Evolutionary conservation across 2,797 vertebrate species (phyloP).

Genomic region (Danio albolineatus): DNA sequence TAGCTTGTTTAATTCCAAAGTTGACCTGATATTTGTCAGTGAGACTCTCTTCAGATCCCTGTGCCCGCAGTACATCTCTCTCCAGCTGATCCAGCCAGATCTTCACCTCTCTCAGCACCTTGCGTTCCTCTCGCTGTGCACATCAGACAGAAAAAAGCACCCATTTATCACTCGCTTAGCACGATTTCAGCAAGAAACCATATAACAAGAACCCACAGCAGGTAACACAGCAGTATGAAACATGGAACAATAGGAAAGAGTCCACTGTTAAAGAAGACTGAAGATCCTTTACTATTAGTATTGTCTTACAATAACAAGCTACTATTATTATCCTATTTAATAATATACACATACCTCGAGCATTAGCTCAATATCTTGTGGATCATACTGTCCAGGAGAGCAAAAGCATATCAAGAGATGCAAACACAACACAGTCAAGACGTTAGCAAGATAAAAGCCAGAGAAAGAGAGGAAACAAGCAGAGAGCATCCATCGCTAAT

Average conservation of each 20-base stretch:
- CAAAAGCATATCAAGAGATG: conserved; percentile 76
- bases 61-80: conserved; percentile 89
- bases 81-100: conserved; percentile 96
- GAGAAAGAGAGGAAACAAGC: conserved; percentile 50
- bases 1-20: background rate
- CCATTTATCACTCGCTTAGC: background rate
- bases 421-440: conserved; percentile 73
- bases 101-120: conserved; percentile 90
- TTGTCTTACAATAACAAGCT: background rate
- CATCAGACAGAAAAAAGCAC: conserved; percentile 40
- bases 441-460: conserved; percentile 67
- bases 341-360: conserved; percentile 78
- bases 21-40: conserved; percentile 94
- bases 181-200: conserved; percentile 21
- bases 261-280: conserved; percentile 4
- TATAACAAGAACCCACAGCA: conserved; percentile 49
- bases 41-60: conserved; percentile 87
- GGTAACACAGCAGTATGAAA: conserved; percentile 17
- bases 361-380: conserved; percentile 85
- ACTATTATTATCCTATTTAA: conserved; percentile 13
- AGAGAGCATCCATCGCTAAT: conserved; percentile 48
- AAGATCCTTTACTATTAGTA: conserved; percentile 2
- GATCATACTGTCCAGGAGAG: conserved; percentile 82
- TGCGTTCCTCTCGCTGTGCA: conserved; percentile 89
- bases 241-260: background rate